phyloP scores from a whole-genome alignment of 2,113 vertebrate genomes.

The Blennius ocellaris region DNA sequence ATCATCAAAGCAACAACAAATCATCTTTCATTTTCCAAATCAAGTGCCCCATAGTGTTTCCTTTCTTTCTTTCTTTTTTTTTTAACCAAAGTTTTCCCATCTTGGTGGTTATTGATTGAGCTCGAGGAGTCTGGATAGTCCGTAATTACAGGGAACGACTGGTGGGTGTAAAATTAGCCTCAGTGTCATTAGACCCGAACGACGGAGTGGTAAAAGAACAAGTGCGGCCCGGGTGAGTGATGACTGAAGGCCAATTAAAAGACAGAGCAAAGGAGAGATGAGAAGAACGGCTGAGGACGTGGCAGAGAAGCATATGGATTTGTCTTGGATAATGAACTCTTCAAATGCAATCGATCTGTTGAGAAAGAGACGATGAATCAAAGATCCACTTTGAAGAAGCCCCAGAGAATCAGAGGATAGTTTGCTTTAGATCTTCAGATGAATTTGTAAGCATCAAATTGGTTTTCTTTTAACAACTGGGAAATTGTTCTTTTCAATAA shows the following conservation, averaged over 20 bases:
- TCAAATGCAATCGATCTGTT: conserved; percentile 71
- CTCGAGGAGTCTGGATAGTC: conserved; percentile 77
- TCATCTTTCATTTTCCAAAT: conserved; percentile 48
- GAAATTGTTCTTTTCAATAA: conserved; percentile 40
- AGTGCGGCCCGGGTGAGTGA: conserved; percentile 74
- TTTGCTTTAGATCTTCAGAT: conserved; percentile 51
- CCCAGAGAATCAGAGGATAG: conserved; percentile 39
- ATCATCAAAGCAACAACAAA: conserved; percentile 47
- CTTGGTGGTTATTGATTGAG: conserved; percentile 79
- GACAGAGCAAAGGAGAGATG: conserved; percentile 49
- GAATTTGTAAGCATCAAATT: conserved; percentile 55
- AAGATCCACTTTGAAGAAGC: conserved; percentile 51
- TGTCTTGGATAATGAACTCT: conserved; percentile 76
- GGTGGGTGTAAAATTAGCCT: conserved; percentile 86
- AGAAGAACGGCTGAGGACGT: conserved; percentile 56
- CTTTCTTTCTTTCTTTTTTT: conserved; percentile 4
- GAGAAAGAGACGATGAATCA: conserved; percentile 51
- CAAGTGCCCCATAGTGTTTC: conserved; percentile 48
- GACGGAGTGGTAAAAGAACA: conserved; percentile 69
- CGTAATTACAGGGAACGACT: conserved; percentile 84
- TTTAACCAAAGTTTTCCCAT: conserved; percentile 44
- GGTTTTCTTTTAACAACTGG: conserved; percentile 32
- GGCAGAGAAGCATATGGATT: conserved; percentile 65
- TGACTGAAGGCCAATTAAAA: conserved; percentile 78
- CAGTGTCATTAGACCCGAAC: conserved; percentile 81